phyloP scores from a whole-genome alignment of 2,113 vertebrate genomes.

The Lichenostomus cassidix region DNA sequence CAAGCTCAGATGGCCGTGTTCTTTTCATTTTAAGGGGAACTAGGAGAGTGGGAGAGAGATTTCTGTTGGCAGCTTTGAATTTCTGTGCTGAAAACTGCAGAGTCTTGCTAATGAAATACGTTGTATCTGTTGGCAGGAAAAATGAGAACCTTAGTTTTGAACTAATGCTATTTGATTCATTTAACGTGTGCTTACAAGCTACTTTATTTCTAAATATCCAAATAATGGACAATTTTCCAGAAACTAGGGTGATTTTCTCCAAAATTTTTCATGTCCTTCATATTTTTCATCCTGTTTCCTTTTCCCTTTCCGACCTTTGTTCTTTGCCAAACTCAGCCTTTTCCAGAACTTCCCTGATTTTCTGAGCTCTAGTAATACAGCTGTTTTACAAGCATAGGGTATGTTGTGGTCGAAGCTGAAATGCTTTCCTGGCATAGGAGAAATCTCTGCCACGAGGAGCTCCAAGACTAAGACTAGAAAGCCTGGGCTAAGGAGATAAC shows the following conservation, averaged over 20 bases:
- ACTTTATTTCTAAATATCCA: background rate
- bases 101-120: background rate
- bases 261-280: background rate
- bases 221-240: background rate
- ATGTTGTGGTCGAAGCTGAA: background rate
- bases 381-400: background rate
- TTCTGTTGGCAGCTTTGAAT: background rate
- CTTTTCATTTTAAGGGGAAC: background rate
- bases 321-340: background rate
- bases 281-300: background rate
- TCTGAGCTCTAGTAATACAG: background rate
- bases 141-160: background rate
- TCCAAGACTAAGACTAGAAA: background rate
- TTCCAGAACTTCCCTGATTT: background rate
- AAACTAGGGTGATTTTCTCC: background rate
- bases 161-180: background rate
- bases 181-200: background rate
- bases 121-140: background rate
- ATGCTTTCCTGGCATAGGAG: background rate
- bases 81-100: background rate
- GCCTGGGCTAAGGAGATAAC: background rate
- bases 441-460: background rate
- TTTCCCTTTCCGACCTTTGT: background rate
- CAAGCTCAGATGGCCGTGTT: background rate
- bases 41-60: background rate